Evolutionary conservation across 2,888 invertebrate species (phyloP).

Genomic region (Cryptus armator): DNA sequence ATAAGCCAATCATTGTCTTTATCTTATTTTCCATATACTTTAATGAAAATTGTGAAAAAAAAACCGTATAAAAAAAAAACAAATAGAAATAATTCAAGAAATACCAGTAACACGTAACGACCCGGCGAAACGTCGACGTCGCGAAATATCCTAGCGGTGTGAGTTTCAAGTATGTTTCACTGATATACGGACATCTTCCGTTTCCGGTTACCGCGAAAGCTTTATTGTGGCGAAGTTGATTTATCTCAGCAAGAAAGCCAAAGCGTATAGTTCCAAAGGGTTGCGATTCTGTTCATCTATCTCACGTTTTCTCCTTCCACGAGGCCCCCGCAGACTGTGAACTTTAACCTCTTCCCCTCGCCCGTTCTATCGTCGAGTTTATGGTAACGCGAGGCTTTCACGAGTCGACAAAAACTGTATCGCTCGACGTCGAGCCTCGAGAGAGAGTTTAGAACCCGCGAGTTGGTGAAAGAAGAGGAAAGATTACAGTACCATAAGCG

Average conservation of each 20-base stretch:
- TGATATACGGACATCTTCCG: conserved; percentile 66
- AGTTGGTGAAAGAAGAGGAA: conserved; percentile 50
- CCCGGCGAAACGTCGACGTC: conserved; percentile 31
- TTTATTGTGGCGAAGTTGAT: conserved; percentile 66
- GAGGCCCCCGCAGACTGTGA: conserved; percentile 37
- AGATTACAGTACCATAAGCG: conserved; percentile 32
- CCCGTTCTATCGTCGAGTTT: conserved; percentile 38
- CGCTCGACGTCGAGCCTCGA: conserved; percentile 36
- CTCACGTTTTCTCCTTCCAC: conserved; percentile 24
- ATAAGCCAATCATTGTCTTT: too few species aligned
- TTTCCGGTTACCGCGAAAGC: conserved; percentile 58
- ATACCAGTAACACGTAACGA: background rate
- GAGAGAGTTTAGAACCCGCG: conserved; percentile 35
- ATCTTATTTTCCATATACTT: too few species aligned
- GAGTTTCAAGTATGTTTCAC: conserved; percentile 63
- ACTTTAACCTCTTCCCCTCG: conserved; percentile 53
- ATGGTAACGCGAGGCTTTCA: conserved; percentile 54
- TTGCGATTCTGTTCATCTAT: conserved; percentile 55
- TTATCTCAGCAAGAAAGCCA: conserved; percentile 54
- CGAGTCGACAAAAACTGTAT: conserved; percentile 58
- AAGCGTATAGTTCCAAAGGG: conserved; percentile 52
- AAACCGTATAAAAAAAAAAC: too few species aligned
- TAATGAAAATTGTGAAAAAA: too few species aligned
- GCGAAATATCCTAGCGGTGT: conserved; percentile 5
- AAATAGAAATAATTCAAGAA: background rate